phyloP scores from a whole-genome alignment of 2,113 vertebrate species.

The Protomyctophum bolini region DNA sequence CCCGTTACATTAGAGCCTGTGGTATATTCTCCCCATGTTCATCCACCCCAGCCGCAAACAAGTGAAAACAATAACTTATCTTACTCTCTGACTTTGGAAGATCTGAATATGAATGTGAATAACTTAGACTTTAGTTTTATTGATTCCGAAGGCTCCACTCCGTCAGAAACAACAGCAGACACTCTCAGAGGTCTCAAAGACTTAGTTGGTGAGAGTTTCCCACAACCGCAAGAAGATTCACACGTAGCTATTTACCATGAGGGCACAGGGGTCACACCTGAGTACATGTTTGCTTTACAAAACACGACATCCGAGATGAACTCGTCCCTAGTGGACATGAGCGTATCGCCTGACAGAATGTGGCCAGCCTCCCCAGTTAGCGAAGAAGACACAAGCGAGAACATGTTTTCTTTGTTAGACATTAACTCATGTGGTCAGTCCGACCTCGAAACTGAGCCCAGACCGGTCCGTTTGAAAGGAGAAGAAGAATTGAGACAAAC shows the following conservation, averaged over 20 bases:
- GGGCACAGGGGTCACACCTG: conserved; percentile 5
- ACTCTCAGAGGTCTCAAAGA: conserved; percentile 32
- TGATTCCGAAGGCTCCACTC: conserved; percentile 75
- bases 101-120: conserved; percentile 75
- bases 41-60: conserved; percentile 19
- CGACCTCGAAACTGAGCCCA: conserved; percentile 11
- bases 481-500: conserved; percentile 25
- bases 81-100: conserved; percentile 49
- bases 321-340: conserved; percentile 53
- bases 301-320: conserved; percentile 57
- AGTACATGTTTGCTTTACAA: conserved; percentile 54
- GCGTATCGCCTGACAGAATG: conserved; percentile 29
- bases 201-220: conserved; percentile 6
- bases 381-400: conserved; percentile 24
- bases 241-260: conserved; percentile 7
- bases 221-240: conserved; percentile 13
- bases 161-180: conserved; percentile 54
- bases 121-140: conserved; percentile 73
- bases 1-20: conserved; percentile 17
- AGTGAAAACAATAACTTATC: conserved; percentile 58
- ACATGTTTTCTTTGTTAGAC: background rate
- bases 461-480: background rate
- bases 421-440: background rate
- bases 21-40: background rate
- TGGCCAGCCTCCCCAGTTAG: conserved; percentile 50